phyloP scores from a whole-genome alignment of 1,140 invertebrate genomes.

The Cepaea nemoralis region DNA sequence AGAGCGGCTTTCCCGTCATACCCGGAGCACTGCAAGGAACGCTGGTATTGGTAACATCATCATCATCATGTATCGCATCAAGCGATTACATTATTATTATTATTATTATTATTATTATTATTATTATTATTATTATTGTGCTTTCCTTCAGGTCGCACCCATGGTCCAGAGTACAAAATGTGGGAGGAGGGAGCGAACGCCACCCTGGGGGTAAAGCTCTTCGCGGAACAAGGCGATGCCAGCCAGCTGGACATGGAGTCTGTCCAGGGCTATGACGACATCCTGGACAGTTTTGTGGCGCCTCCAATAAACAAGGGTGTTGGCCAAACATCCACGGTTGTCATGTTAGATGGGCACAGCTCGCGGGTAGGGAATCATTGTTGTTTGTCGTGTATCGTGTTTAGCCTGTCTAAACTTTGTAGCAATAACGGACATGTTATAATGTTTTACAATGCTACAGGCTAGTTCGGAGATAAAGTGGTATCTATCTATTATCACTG shows the following conservation, averaged over 20 bases:
- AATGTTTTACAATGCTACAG: no score
- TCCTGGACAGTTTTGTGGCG: constrained; percentile 86
- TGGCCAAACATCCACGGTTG: constrained; percentile 83
- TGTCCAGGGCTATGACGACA: constrained; percentile 74
- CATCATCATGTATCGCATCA: no score
- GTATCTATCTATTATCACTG: no score
- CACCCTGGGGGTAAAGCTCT: constrained; percentile 81
- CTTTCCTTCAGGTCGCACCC: constrained; percentile 82
- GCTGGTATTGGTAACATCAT: no score
- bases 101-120: no score
- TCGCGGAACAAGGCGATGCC: constrained; percentile 85
- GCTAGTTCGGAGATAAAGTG: no score
- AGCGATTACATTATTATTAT: no score
- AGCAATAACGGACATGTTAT: no score
- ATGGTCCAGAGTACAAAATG: constrained; percentile 83
- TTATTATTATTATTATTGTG: neutral
- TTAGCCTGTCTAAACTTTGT: no score
- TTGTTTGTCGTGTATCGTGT: no score
- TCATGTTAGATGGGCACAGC: constrained; percentile 92
- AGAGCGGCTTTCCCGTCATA: no score
- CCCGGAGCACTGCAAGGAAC: no score
- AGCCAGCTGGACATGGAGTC: constrained; percentile 79
- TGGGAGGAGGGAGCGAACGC: constrained; percentile 84
- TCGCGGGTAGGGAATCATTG: constrained; percentile 80
- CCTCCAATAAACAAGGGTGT: constrained; percentile 83